A percentile compares a stretch with the other conserved stretches of the same genome.
phyloP scores from a whole-genome alignment of 2,888 invertebrate genomes.

The Cerceris rybyensis region DNA sequence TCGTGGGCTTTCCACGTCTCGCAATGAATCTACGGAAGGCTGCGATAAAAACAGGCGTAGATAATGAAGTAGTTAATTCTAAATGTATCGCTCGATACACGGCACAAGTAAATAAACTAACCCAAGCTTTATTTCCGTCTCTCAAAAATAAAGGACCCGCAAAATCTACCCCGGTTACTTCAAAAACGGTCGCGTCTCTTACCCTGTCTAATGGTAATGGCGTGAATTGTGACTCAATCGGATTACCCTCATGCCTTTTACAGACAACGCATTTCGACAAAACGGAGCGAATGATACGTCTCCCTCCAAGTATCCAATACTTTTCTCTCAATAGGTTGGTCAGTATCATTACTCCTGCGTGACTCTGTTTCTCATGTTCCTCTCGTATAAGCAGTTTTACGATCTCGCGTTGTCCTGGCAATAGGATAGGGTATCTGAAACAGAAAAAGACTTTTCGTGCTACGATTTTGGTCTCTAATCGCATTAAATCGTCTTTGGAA shows the following conservation, averaged over 20 bases:
- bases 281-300: constrained; percentile 28
- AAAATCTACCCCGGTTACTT: no score
- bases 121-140: constrained; percentile 71
- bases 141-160: constrained; percentile 56
- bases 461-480: constrained; percentile 47
- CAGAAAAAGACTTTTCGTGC: constrained; percentile 41
- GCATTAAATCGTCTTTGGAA: no score
- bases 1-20: constrained; percentile 60
- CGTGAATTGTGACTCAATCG: constrained; percentile 17
- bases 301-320: constrained; percentile 40
- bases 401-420: constrained; percentile 43
- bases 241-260: constrained; percentile 21
- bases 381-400: no score
- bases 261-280: constrained; percentile 35
- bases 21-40: constrained; percentile 52
- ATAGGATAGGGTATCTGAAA: constrained; percentile 59
- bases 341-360: no score
- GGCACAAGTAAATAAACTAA: constrained; percentile 76
- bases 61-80: constrained; percentile 71
- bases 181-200: no score
- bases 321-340: constrained; percentile 29
- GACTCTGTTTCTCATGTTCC: no score
- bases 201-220: no score
- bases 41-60: constrained; percentile 69
- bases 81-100: constrained; percentile 77